These are phyloP conservation scores for Lutraria rhynchaena DNA, from an alignment of 1,140 invertebrate genomes.

Conservation along the genomic window DNA sequence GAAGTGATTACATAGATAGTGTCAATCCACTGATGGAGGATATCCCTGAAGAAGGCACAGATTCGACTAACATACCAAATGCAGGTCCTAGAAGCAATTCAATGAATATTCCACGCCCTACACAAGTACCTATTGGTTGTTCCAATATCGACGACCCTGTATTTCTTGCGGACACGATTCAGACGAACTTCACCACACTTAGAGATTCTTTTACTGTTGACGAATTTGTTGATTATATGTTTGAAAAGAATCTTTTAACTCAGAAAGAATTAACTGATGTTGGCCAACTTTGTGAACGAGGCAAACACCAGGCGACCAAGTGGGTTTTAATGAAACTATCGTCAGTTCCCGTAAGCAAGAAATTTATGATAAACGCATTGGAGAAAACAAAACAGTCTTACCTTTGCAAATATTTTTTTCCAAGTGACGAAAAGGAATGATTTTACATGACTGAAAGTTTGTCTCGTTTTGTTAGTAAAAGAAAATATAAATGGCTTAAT, in stretches of 20 bases:
- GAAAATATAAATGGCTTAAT: too few relatives aligned
- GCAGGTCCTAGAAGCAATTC: background rate
- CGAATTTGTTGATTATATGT: constrained; percentile 35
- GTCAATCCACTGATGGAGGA: background rate
- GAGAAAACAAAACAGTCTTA: constrained; percentile 33
- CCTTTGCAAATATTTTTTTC: constrained; percentile 12
- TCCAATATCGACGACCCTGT: constrained; percentile 15
- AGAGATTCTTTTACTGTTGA: constrained; percentile 15
- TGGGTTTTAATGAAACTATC: constrained; percentile 23
- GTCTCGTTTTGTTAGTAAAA: too few relatives aligned
- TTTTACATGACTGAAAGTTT: too few relatives aligned
- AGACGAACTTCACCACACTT: constrained; percentile 24
- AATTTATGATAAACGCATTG: constrained; percentile 17
- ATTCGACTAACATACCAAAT: background rate
- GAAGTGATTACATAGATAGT: background rate
- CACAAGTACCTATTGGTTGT: background rate
- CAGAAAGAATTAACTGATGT: background rate
- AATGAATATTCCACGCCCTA: background rate
- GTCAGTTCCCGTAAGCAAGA: constrained; percentile 19
- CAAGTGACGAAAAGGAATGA: constrained; percentile 15
- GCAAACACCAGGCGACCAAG: background rate
- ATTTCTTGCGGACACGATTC: constrained; percentile 4
- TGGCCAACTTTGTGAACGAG: background rate
- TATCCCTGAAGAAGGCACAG: constrained; percentile 2
- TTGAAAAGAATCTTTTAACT: constrained; percentile 19